Evolutionary conservation across 2,797 vertebrate genomes (phyloP), one percentile per base, ranked within the genome.

Genomic region (Lateolabrax maculatus): DNA sequence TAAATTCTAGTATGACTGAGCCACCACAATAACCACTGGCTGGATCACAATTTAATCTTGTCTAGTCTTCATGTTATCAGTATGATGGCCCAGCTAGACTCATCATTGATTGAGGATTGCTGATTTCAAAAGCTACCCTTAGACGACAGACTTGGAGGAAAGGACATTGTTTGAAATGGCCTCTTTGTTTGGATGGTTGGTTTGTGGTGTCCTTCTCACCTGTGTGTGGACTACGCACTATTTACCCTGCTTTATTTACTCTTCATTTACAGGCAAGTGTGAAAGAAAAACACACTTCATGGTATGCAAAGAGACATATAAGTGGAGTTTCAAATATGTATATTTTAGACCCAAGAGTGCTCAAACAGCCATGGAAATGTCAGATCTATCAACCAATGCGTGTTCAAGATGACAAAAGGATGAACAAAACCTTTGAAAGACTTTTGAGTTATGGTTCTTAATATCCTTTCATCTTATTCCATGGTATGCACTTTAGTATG

Each of bases 251-350:
- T 81, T 49, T 90, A 58, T 93, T 91, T 89, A 57, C 81, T 75
- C 84, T 90, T 92, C 85, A 93, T 94, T 94, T 84, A 80, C 85
- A 77, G 75, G 80, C 72, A 72, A 64, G 53, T 79, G 91, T 74
- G 84, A 90, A 93, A 93, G 81, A 77, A 89, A 89, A 92, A 87
- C 85, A 86, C 66, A 78, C 51, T 79, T 88, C 39, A 79, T 11
- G 21, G 57, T 49, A 36, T 63, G 44, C 71, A 69, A 80, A 84
- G 71, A 88, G 56, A 77, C 84, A 75, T 65, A 52, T 9, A 56
- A 53, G 81, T 69, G 76, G 72, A 67, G 41, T 74, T 79, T 41
- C 55, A 69, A 75, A 70, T 61, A 6, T 0, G 2, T 23, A 29
- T 9, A 49, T 55, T 61, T 57, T 71, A 57, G 34, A 60, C 21